phyloP scores from a whole-genome alignment of 1,140 invertebrate species.

The Macrobrachium rosenbergii region DNA sequence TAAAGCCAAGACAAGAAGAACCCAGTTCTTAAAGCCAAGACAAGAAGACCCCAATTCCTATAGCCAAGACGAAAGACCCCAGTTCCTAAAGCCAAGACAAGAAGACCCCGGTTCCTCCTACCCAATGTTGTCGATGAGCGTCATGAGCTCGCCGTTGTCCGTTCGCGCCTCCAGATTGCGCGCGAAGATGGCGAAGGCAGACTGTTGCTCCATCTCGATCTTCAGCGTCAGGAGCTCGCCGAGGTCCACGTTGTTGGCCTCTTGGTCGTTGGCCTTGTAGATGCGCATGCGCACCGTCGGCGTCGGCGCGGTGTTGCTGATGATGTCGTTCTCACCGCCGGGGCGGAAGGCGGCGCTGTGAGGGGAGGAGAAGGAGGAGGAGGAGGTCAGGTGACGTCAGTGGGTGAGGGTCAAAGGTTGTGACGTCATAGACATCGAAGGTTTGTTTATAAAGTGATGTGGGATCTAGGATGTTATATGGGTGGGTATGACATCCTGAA shows the following conservation, averaged over 20 bases:
- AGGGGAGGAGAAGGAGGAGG: neutral
- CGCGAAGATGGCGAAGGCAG: conserved; percentile 74
- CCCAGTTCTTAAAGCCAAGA: no score
- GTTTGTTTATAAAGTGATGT: no score
- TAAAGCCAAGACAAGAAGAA: no score
- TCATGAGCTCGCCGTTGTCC: conserved; percentile 73
- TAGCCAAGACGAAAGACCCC: no score
- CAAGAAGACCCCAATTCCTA: no score
- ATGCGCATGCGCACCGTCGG: conserved; percentile 73
- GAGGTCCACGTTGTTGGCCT: conserved; percentile 72
- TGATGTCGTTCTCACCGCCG: conserved; percentile 70
- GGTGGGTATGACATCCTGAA: no score
- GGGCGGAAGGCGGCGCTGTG: conserved; percentile 63
- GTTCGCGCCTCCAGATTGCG: conserved; percentile 73
- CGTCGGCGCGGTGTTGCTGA: conserved; percentile 74
- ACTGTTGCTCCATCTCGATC: conserved; percentile 72
- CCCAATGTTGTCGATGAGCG: conserved; percentile 73
- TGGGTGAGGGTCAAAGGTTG: no score
- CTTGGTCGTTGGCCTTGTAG: conserved; percentile 70
- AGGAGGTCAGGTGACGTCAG: conserved; percentile 7
- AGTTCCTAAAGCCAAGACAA: no score
- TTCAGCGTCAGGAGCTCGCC: conserved; percentile 73
- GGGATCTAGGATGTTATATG: no score
- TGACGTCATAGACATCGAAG: neutral
- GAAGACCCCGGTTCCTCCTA: no score